phyloP scores from a whole-genome alignment of 2,113 vertebrate genomes.

The Nibea coibor region DNA sequence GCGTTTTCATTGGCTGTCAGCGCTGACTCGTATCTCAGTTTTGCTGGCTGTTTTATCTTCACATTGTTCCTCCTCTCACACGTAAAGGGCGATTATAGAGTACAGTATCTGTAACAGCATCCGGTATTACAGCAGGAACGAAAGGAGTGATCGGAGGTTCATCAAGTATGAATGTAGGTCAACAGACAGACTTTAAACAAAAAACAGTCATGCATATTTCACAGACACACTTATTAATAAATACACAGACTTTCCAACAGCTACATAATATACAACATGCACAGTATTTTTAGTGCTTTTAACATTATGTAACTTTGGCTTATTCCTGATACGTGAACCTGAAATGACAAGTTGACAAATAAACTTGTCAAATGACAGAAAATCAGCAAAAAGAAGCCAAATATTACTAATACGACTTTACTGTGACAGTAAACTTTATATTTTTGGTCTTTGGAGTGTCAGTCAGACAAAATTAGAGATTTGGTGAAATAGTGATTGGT shows the following conservation, averaged over 20 bases:
- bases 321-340: neutral
- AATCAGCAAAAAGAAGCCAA: too few relatives aligned
- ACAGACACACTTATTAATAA: too few relatives aligned
- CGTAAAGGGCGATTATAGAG: constrained; percentile 39
- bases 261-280: neutral
- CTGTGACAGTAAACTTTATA: neutral
- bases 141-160: constrained; percentile 23
- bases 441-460: neutral
- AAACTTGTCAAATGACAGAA: neutral
- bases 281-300: neutral
- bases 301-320: neutral
- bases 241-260: neutral
- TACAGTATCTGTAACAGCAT: constrained; percentile 54
- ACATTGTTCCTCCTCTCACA: neutral
- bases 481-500: neutral
- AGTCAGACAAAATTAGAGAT: neutral
- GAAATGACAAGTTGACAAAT: neutral
- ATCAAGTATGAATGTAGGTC: constrained; percentile 9
- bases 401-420: neutral
- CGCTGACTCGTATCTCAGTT: neutral
- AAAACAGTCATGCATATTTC: neutral
- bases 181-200: neutral
- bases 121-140: constrained; percentile 31
- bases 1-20: neutral
- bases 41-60: neutral